Base-by-base conservation (phyloP, 2,113 vertebrate genomes). In the Isurus oxyrinchus region DNA sequence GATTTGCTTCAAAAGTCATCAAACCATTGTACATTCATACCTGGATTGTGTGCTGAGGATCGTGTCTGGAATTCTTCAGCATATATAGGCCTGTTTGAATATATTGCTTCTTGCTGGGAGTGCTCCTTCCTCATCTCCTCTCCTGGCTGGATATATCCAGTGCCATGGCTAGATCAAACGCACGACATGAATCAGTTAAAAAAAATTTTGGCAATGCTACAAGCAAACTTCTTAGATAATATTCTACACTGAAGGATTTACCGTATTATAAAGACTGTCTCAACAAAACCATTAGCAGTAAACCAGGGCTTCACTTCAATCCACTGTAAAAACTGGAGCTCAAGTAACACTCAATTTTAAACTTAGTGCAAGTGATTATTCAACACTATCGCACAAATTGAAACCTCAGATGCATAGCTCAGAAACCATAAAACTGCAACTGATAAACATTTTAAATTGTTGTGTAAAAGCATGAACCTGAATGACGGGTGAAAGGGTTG, bases 41-140 rank as follows among this genome's bases (percentile, higher is more conserved):
- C 99, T 99, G 99, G 98, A 90, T 98, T 98, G 97, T 99, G 98
- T 96, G 99, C 99, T 4, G 99, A 98, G 13, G 99, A 99, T 27
- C 99, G 99, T 0, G 98, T 98, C 0, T 98, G 98, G 96, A 98
- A 96, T 96, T 99, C 99, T 27, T 99, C 99, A 0, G 98, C 55
- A 97, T 98, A 99, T 1, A 98, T 97, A 81, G 98, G 98, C 97
- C 98, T 98, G 97, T 98, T 98, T 96, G 98, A 97, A 97, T 98
- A 99, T 0, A 98, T 98, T 96, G 97, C 98, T 96, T 99, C 99
- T 3, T 98, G 96, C 21, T 98, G 98, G 0, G 98, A 97, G 96
- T 98, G 97, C 27, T 99, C 98, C 0, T 98, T 93, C 0, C 97
- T 98, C 23, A 98, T 98, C 55, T 98, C 66, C 96, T 99, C 99